phyloP scores from a whole-genome alignment of 2,797 vertebrate species.

The Coluber constrictor region DNA sequence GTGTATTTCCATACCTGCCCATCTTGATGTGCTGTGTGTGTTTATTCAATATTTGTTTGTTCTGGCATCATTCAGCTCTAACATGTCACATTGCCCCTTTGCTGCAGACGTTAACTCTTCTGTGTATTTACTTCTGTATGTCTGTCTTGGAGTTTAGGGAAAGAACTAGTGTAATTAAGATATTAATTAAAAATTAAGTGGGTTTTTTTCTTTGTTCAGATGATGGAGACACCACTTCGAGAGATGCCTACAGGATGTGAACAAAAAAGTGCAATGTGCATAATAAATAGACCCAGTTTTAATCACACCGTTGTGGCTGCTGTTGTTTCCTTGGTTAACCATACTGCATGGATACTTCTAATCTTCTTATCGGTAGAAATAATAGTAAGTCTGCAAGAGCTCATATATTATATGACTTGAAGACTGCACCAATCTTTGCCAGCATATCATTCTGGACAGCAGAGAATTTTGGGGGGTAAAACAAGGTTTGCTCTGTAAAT shows the following conservation, averaged over 20 bases:
- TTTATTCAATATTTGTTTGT: constrained; percentile 47
- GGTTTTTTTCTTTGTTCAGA: neutral
- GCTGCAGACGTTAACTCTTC: neutral
- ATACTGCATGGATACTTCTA: neutral
- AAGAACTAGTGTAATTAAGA: neutral
- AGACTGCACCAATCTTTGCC: too few relatives aligned
- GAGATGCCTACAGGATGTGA: neutral
- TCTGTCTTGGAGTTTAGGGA: neutral
- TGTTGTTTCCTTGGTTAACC: neutral
- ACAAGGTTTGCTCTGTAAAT: too few relatives aligned
- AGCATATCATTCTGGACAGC: too few relatives aligned
- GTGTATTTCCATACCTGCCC: constrained; percentile 64
- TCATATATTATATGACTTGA: too few relatives aligned
- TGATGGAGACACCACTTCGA: neutral
- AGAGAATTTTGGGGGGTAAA: too few relatives aligned
- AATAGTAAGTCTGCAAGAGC: too few relatives aligned
- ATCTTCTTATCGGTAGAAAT: too few relatives aligned
- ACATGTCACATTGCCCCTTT: constrained; percentile 33
- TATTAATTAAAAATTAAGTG: neutral
- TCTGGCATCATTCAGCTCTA: constrained; percentile 41
- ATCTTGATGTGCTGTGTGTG: constrained; percentile 44
- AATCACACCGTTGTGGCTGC: neutral
- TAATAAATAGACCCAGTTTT: neutral
- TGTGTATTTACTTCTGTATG: constrained; percentile 11
- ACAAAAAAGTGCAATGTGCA: neutral